These are phyloP conservation scores for Germaria angustata DNA, from an alignment of 2,888 invertebrate species.

Conservation along the genomic window DNA sequence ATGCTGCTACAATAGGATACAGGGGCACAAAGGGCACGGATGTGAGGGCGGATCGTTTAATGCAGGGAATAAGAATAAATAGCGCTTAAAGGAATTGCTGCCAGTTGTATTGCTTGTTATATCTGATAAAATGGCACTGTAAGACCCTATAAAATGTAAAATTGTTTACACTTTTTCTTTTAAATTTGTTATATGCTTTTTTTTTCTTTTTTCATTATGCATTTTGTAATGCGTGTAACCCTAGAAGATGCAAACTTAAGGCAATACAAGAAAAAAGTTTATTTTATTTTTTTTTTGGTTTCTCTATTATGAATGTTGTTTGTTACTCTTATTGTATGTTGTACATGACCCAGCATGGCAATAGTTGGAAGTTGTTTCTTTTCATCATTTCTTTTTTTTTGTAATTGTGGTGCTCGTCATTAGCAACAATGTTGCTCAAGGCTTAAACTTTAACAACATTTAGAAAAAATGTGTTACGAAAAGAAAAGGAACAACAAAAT, in stretches of 20 bases:
- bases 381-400: neutral
- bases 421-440: conserved; percentile 65
- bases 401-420: conserved; percentile 66
- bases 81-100: conserved; percentile 49
- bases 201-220: neutral
- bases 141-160: conserved; percentile 49
- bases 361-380: conserved; percentile 36
- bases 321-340: conserved; percentile 15
- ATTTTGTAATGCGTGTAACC: conserved; percentile 58
- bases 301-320: neutral
- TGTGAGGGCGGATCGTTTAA: conserved; percentile 24
- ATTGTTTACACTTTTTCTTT: conserved; percentile 53
- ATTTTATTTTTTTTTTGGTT: conserved; percentile 16
- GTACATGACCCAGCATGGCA: conserved; percentile 42
- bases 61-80: conserved; percentile 41
- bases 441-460: conserved; percentile 57
- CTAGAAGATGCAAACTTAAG: conserved; percentile 60
- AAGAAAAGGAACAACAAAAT: neutral
- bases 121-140: conserved; percentile 53
- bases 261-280: conserved; percentile 43
- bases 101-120: conserved; percentile 50
- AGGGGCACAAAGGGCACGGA: neutral
- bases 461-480: conserved; percentile 1
- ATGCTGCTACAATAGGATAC: neutral
- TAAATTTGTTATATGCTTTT: conserved; percentile 20